A percentile compares a stretch with the other conserved stretches of the same genome.
Conservation (phyloP, 2,797 vertebrate species). For the Ataeniobius toweri region DNA sequence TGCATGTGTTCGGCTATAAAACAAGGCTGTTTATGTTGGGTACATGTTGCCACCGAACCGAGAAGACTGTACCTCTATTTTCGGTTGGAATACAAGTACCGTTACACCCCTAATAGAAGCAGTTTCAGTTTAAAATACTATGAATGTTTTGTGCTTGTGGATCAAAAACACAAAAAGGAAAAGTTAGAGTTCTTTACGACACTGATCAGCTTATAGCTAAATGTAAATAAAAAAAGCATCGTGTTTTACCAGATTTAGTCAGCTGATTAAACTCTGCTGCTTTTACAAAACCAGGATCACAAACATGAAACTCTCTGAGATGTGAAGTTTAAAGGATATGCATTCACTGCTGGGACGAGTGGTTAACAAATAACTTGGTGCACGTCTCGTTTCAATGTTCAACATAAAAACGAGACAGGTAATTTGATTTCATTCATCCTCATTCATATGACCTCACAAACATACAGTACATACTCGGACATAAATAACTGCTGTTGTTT, state of each 20-base stretch:
- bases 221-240: neutral
- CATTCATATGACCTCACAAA: slow-evolving; percentile 18
- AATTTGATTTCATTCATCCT: slow-evolving; percentile 1
- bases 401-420: slow-evolving; percentile 3
- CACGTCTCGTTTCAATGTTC: slow-evolving; percentile 3
- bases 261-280: neutral
- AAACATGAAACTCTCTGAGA: neutral
- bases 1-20: neutral
- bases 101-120: neutral
- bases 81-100: neutral
- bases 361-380: neutral
- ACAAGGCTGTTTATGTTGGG: neutral
- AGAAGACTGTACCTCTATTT: neutral
- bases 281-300: neutral
- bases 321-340: slow-evolving; percentile 4
- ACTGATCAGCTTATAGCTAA: neutral
- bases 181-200: neutral
- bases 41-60: neutral
- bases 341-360: too few relatives aligned
- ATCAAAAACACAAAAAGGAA: neutral
- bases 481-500: slow-evolving; percentile 39
- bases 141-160: neutral
- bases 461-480: slow-evolving; percentile 9
- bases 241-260: neutral
- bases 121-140: neutral